Base-by-base conservation (phyloP, 2,113 vertebrate genomes). In the Anas platyrhynchos region DNA sequence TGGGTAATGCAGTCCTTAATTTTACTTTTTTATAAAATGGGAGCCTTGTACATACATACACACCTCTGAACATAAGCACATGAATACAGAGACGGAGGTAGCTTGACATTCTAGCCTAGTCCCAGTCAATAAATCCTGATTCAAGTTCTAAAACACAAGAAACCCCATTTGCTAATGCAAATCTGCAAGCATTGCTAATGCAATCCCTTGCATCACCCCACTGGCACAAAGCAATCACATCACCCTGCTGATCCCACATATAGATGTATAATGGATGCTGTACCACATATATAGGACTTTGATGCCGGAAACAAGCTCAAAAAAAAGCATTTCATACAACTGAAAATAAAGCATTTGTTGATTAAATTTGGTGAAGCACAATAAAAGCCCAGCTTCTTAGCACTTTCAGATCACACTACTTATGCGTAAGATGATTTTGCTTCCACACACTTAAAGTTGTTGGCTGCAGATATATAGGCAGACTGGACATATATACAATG, bases 361-460 rank as follows among this genome's bases (percentile, higher is more conserved):
- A n/a, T 46, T 55, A 82, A 34, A 62, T 75, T 75, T 72, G 52
- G 58, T 74, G 41, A 81, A 86, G 61, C 1, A 1, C 58, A 75
- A 90, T 88, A 55, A 88, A 86, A 91, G 13, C 38, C n/a, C 38
- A 91, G 66, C 46, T 87, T 56, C 69, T 84, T 22, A 61, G 38
- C 22, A 34, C 20, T 87, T 59, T 48, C 41, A 74, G 32, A 32
- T 88, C 61, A n/a, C 25, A 6, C 11, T 77, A 4, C 26, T 43
- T 77, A 18, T 16, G 16, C 27, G 5, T 9, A 50, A 89, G n/a
- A 58, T 25, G 11, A 20, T 56, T 86, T 77, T 85, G 48, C 21
- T 62, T 89, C 23, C 52, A 82, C 52, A 82, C 56, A 82, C 5
- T 29, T 29, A 75, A 55, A 8, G 2, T 52, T 89, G 11, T 31